Evolutionary conservation across 2,888 invertebrate species (phyloP), one percentile per base, ranked within the genome.

Genomic region (Pachydiplax longipennis): DNA sequence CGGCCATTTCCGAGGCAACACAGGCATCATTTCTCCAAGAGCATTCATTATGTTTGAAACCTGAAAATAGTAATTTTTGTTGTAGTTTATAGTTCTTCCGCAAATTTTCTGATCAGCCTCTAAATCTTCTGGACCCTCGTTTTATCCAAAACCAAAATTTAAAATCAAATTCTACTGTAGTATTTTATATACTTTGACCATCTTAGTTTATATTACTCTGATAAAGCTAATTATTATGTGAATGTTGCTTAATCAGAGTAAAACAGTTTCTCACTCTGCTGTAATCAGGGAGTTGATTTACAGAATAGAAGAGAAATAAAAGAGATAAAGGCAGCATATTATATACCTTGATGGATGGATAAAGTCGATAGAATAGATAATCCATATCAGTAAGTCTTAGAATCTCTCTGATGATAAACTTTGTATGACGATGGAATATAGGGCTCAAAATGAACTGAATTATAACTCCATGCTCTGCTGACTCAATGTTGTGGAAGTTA

Each of bases 331-430:
- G 1, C 10, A 53, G 53, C 8, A 1, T 53, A 53, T 0, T 5
- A 53, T 18, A 53, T 18, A 53, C 53, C 53, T 53, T 53, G 1
- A 18, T 53, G 15, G 53, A 18, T 91, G 95, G 94, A 90, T 95
- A 94, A 0, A 95, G 94, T 91, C 94, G 94, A 92, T 95, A 96
- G 92, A 95, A 96, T 0, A 96, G 93, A 10, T 95, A 94, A 0
- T 94, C 93, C 92, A 94, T 95, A 22, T 94, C 94, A 8, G 95
- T 94, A 22, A 95, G 93, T 0, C 96, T 94, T 92, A 96, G 94
- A 10, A 96, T 92, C 92, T 97, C 97, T 81, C 95, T 94, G 92
- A 96, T 93, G 92, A 95, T 95, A 94, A 95, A 95, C 37, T 95
- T 94, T 0, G 94, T 93, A 92, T 95, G 95, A 15, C 94, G 94